A percentile compares a stretch with the other conserved stretches of the same genome.
These are phyloP conservation scores for Melipona beecheii DNA, from an alignment of 2,888 invertebrate genomes.

Conservation along the genomic window DNA sequence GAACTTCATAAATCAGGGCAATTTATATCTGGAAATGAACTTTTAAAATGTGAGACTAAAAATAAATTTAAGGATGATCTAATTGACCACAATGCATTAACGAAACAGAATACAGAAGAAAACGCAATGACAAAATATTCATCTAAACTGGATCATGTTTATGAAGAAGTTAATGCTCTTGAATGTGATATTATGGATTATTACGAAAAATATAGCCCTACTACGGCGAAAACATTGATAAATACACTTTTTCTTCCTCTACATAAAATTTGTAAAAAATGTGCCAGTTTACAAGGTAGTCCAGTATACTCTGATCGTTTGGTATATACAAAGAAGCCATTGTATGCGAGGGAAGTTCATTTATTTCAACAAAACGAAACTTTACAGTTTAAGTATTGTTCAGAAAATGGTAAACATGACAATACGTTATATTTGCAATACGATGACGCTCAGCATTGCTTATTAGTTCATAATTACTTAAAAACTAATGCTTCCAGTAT, in stretches of 20 bases:
- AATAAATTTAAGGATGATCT: constrained; percentile 13
- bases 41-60: constrained; percentile 22
- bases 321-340: constrained; percentile 72
- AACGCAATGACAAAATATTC: constrained; percentile 6
- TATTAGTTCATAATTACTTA: constrained; percentile 74
- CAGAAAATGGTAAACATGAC: constrained; percentile 16
- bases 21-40: constrained; percentile 40
- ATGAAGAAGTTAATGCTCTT: constrained; percentile 71
- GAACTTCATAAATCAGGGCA: constrained; percentile 47
- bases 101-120: neutral
- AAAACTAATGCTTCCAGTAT: constrained; percentile 77
- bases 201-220: constrained; percentile 65
- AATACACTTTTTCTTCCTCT: constrained; percentile 62
- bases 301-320: constrained; percentile 80
- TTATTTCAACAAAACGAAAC: constrained; percentile 69
- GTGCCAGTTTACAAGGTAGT: constrained; percentile 67
- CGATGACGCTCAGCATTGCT: constrained; percentile 66
- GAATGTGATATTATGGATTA: constrained; percentile 71
- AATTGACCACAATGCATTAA: neutral
- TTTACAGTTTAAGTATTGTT: constrained; percentile 67
- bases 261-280: constrained; percentile 73
- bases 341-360: constrained; percentile 73
- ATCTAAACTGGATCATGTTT: constrained; percentile 68
- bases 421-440: constrained; percentile 37
- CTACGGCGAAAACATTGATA: constrained; percentile 65